A percentile compares a stretch with the other conserved stretches of the same genome.
Conservation (phyloP, 2,797 vertebrate species). For the Lepidocolaptes lacrymiger region DNA sequence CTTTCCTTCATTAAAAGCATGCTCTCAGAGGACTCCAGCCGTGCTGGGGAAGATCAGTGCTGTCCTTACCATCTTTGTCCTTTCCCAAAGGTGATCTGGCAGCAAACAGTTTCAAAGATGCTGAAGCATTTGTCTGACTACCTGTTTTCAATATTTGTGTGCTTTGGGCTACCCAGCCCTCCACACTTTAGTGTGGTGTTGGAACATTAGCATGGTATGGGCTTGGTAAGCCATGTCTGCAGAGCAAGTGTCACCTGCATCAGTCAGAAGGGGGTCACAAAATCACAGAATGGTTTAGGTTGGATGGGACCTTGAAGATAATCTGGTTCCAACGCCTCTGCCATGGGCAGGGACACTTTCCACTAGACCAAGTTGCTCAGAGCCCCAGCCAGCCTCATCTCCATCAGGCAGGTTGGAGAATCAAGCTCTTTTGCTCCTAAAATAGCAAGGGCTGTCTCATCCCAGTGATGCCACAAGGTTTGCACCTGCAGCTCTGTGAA, state of each 20-base stretch:
- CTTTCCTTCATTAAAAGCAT: neutral
- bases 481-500: neutral
- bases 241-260: neutral
- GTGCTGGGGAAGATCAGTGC: neutral
- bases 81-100: neutral
- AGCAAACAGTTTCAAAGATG: neutral
- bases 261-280: no score
- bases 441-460: neutral
- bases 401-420: neutral
- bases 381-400: neutral
- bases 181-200: neutral
- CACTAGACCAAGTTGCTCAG: neutral
- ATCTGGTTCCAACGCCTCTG: neutral
- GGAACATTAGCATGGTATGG: neutral
- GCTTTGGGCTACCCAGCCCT: neutral
- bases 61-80: neutral
- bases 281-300: neutral
- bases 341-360: neutral
- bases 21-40: neutral
- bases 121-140: neutral
- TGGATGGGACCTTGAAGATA: neutral
- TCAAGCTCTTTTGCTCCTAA: neutral
- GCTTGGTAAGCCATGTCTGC: rapidly evolving
- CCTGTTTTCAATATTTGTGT: neutral
- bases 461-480: neutral